Evolutionary conservation across 2,888 invertebrate species (phyloP).

Genomic region (Dioctria linearis): DNA sequence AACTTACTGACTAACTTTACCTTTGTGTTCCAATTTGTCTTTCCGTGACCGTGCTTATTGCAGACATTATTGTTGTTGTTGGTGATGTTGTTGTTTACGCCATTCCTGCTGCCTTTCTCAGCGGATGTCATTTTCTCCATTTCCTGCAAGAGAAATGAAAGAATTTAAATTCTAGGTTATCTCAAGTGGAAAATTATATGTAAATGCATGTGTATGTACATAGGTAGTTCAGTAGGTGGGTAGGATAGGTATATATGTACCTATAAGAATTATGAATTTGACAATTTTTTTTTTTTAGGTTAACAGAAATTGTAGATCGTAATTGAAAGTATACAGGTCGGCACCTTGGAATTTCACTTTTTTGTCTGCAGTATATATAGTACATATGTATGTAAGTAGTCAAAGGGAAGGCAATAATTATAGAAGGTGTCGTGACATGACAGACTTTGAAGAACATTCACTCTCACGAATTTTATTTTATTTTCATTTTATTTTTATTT

Average conservation of each 20-base stretch:
- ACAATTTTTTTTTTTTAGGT: constrained; percentile 12
- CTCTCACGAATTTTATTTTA: too few relatives aligned
- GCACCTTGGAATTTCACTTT: too few relatives aligned
- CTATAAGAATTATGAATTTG: constrained; percentile 14
- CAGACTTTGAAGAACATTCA: too few relatives aligned
- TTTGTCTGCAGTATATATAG: too few relatives aligned
- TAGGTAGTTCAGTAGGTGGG: too few relatives aligned
- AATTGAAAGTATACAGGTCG: too few relatives aligned
- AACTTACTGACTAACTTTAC: constrained; percentile 56
- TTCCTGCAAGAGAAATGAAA: constrained; percentile 54
- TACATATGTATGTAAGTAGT: too few relatives aligned
- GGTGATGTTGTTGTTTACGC: background rate
- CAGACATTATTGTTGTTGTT: constrained; percentile 66
- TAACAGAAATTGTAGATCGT: background rate
- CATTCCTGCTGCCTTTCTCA: constrained; percentile 59
- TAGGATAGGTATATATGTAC: too few relatives aligned
- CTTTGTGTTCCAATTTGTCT: constrained; percentile 69
- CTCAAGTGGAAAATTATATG: constrained; percentile 27
- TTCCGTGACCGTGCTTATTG: constrained; percentile 67
- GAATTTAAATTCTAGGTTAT: constrained; percentile 3
- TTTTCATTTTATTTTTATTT: too few relatives aligned
- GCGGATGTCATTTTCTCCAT: constrained; percentile 61
- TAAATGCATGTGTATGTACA: background rate
- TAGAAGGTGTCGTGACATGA: too few relatives aligned
- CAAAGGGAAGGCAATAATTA: too few relatives aligned